phyloP scores from a whole-genome alignment of 2,888 invertebrate species.

The Agrotis segetum region DNA sequence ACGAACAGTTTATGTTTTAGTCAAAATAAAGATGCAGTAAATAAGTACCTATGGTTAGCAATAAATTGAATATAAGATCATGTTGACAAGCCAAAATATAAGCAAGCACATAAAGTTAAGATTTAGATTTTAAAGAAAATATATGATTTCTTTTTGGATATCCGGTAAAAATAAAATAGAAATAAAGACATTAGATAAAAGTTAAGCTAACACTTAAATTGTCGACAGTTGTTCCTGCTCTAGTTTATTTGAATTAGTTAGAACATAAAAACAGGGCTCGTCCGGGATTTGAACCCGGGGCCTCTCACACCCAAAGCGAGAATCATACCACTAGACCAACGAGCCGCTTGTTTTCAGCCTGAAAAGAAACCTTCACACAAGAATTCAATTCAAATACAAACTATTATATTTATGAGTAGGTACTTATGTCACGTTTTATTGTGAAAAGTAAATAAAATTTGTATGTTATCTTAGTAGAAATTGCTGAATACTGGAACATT shows the following conservation, averaged over 20 bases:
- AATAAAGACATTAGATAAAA: neutral
- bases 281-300: constrained; percentile 57
- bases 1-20: constrained; percentile 48
- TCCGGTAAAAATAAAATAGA: neutral
- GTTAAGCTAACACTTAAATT: neutral
- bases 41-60: constrained; percentile 6
- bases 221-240: neutral
- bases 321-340: constrained; percentile 58
- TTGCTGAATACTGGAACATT: no score
- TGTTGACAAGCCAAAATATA: constrained; percentile 22
- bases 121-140: neutral
- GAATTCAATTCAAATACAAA: neutral
- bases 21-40: constrained; percentile 42
- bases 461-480: no score
- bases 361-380: constrained; percentile 15
- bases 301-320: constrained; percentile 56
- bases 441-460: no score
- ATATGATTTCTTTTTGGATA: neutral
- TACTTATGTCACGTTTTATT: no score
- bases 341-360: constrained; percentile 31
- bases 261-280: constrained; percentile 37
- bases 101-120: neutral
- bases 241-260: no score
- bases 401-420: neutral
- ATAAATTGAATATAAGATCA: constrained; percentile 44